Conservation (phyloP, 2,113 vertebrate species). For the Pandion haliaetus region DNA sequence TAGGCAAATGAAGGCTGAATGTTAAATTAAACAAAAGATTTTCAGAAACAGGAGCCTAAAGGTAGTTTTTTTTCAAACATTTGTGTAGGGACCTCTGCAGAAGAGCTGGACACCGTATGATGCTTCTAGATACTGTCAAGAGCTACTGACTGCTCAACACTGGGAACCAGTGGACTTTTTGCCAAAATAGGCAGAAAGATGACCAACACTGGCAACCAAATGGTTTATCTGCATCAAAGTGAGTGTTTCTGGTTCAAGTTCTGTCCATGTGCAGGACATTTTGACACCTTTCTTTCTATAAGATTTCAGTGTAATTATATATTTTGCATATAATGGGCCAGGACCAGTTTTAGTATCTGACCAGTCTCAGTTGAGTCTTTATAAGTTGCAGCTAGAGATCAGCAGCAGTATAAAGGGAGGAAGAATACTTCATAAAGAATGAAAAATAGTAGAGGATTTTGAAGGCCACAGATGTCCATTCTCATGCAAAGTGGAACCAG, state of each 20-base stretch:
- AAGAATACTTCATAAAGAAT: constrained; percentile 15
- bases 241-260: neutral
- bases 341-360: neutral
- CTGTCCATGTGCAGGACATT: neutral
- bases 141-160: neutral
- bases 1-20: neutral
- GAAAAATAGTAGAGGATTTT: constrained; percentile 36
- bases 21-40: neutral
- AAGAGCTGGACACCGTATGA: neutral
- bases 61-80: neutral
- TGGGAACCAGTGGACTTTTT: neutral
- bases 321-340: neutral
- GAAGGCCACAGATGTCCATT: constrained; percentile 54
- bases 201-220: neutral
- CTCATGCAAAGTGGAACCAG: constrained; percentile 56
- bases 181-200: neutral
- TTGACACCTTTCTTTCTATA: neutral
- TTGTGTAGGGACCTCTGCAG: neutral
- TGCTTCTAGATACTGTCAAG: neutral
- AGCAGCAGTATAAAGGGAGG: neutral
- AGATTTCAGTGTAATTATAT: neutral
- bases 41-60: neutral
- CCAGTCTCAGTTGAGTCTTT: neutral
- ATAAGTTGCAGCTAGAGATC: neutral
- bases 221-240: neutral